Percentiles rank a stretch among this genome's conserved stretches.
Conservation (phyloP, 2,113 vertebrate species). For the Sinocyclocheilus grahami region DNA sequence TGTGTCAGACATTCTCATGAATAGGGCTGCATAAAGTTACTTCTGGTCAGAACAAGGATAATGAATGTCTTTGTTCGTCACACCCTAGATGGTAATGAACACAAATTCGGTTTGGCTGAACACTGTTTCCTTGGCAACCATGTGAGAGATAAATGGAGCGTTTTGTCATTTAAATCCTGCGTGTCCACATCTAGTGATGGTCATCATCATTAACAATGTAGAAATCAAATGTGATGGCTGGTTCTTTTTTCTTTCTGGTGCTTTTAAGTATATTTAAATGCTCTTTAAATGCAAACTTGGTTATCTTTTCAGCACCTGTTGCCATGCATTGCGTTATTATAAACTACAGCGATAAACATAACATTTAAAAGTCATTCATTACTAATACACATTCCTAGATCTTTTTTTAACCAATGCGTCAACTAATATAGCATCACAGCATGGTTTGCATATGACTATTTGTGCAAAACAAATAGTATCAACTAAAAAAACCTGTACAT, state of each 20-base stretch:
- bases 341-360: neutral
- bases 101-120: conserved; percentile 46
- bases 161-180: conserved; percentile 48
- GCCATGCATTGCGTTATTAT: neutral
- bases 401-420: neutral
- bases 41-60: conserved; percentile 41
- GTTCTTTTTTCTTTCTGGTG: neutral
- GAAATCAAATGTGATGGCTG: conserved; percentile 9
- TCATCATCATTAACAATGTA: conserved; percentile 27
- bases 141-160: conserved; percentile 43
- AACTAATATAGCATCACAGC: conserved; percentile 30
- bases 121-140: conserved; percentile 58
- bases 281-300: neutral
- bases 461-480: neutral
- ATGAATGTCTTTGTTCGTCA: conserved; percentile 51
- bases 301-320: neutral
- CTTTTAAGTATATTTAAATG: neutral
- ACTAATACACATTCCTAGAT: neutral
- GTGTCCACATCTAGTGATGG: conserved; percentile 13
- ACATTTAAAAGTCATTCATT: neutral
- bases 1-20: conserved; percentile 30
- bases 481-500: conserved; percentile 7
- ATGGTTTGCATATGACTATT: conserved; percentile 24
- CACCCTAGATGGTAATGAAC: conserved; percentile 48
- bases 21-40: conserved; percentile 48